Conservation (phyloP, 2,888 invertebrate species). For the Papilio gigon region DNA sequence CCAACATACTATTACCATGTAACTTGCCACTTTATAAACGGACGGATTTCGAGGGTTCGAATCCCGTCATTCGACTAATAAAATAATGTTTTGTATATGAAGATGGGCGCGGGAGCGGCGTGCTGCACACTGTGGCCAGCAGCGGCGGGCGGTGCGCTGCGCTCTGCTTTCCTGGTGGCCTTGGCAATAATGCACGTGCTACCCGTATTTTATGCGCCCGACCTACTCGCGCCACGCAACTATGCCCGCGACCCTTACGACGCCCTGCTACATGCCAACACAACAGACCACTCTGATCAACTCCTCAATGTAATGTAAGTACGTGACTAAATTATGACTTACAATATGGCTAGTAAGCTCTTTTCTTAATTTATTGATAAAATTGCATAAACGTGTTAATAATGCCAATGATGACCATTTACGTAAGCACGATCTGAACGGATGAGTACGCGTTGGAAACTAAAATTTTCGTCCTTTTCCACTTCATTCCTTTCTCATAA, state of each 20-base stretch:
- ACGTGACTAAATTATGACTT: background rate
- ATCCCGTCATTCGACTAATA: background rate
- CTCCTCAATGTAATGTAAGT: constrained; percentile 59
- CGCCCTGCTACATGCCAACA: constrained; percentile 51
- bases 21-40: constrained; percentile 45
- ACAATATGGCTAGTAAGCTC: background rate
- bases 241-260: constrained; percentile 65
- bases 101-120: constrained; percentile 69
- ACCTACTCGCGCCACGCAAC: constrained; percentile 59
- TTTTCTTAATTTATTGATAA: background rate
- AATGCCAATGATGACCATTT: no score
- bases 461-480: no score
- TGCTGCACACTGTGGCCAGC: constrained; percentile 72
- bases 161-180: constrained; percentile 57
- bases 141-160: constrained; percentile 62
- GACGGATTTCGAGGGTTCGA: background rate
- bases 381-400: no score
- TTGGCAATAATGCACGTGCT: constrained; percentile 61
- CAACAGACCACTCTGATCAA: constrained; percentile 56
- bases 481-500: no score
- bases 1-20: constrained; percentile 77
- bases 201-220: constrained; percentile 61
- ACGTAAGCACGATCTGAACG: no score
- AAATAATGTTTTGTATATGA: background rate
- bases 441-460: no score